Evolutionary conservation across 1,140 invertebrate species (phyloP).

Genomic region (Bradynema listronoti): DNA sequence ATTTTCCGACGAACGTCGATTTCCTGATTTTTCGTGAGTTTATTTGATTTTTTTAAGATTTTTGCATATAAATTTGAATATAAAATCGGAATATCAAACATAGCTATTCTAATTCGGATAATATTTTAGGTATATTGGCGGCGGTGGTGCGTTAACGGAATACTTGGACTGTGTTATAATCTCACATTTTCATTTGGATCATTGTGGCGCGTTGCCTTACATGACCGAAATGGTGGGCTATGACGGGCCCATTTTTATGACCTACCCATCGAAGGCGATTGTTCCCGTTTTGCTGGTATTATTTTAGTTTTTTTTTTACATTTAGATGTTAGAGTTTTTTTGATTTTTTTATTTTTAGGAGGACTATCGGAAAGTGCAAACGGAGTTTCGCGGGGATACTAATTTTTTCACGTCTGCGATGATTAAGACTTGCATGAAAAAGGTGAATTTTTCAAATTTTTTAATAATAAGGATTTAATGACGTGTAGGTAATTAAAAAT

Average conservation of each 20-base stretch:
- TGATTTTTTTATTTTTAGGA: slow-evolving; percentile 61
- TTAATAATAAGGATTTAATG: too few relatives aligned
- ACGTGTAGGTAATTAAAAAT: too few relatives aligned
- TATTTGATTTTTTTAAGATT: slow-evolving; percentile 12
- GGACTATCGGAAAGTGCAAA: slow-evolving; percentile 74
- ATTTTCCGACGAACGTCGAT: slow-evolving; percentile 90
- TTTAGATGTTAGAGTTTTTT: too few relatives aligned
- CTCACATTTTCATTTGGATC: slow-evolving; percentile 98
- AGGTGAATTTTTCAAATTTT: slow-evolving; percentile 62
- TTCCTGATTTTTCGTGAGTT: slow-evolving; percentile 85
- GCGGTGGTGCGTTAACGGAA: slow-evolving; percentile 76
- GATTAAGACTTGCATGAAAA: slow-evolving; percentile 99
- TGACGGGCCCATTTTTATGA: slow-evolving; percentile 98
- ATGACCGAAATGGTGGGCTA: slow-evolving; percentile 92
- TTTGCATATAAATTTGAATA: slow-evolving; percentile 6
- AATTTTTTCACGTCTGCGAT: slow-evolving; percentile 98
- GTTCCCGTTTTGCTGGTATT: slow-evolving; percentile 83
- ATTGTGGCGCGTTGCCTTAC: slow-evolving; percentile 94
- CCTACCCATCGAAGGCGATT: slow-evolving; percentile 98
- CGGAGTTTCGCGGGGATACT: slow-evolving; percentile 91
- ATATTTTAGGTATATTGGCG: slow-evolving; percentile 68
- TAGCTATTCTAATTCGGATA: background rate
- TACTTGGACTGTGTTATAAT: slow-evolving; percentile 97
- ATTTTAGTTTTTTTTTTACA: slow-evolving; percentile 13
- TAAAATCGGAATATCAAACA: slow-evolving; percentile 1